Base-by-base conservation (phyloP, 2,797 vertebrate species). In the Chelonia mydas region DNA sequence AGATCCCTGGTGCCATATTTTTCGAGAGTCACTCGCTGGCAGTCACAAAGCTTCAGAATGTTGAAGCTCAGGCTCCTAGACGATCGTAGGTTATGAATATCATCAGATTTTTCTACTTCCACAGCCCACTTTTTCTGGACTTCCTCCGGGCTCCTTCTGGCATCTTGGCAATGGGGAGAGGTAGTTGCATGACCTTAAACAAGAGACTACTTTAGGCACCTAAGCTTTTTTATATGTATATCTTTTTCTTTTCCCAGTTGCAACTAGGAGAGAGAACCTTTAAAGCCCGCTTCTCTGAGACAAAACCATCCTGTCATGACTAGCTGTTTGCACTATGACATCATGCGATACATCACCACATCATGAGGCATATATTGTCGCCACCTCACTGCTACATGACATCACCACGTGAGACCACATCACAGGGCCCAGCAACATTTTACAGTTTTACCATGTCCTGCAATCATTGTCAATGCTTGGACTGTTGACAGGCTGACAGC, bases 1-100 rank as follows among this genome's bases (percentile, higher is more conserved):
- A 92, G 92, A 92, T 90, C 96, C 51, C 95, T 87, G 81, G 96
- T 91, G 61, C 91, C 16, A 68, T 81, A 0, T 86, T 92, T 92
- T 84, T 93, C 86, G 80, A 89, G 89, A 82, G 80, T 88, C 53
- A 37, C 41, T 86, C 95, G 92, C 51, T 89, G 90, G 92, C 93
- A 92, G 50, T 84, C 88, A 80, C 88, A 95, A 92, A 96, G 87
- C 91, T 83, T 9, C 19, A 83, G 94, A 76, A 53, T 47, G 19
- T 84, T 87, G 74, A 28, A 1, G 96, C 90, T 96, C 95, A 93
- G 95, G 87, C 87, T 93, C 92, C 86, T 95, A 80, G 92, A 92
- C 2, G 28, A 94, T 88, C 86, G 84, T 84, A 91, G 89, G 74
- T 95, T 94, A 91, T 93, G 95, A 90, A 87, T 96, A 94, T 88